Evolutionary conservation across 2,888 invertebrate genomes (phyloP), one percentile per base, ranked within the genome.

Genomic region (Tethea ocularis): DNA sequence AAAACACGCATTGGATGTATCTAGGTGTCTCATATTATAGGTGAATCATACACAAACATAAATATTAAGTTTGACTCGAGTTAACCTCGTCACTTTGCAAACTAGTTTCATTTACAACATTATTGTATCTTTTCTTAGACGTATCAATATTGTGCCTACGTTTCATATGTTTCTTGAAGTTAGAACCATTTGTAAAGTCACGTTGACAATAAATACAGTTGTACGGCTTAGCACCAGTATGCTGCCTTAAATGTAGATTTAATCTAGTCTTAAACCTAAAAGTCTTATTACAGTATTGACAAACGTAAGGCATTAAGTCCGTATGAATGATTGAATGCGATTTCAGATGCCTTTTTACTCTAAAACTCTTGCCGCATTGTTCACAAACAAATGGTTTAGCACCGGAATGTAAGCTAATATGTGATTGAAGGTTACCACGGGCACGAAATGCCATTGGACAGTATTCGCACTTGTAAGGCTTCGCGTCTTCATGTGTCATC

Each of bases 151-250:
- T 87, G 57, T 93, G 93, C 38, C 91, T 78, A 1, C 93, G 68
- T 55, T 84, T 90, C 93, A 93, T 93, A 78, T 93, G 93, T 57
- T 93, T 93, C 41, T 93, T 93, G 67, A 77, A 89, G 73, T 92
- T 93, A 0, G 92, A 93, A 0, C 93, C 92, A n/a, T 93, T 93
- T 0, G 92, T 92, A 20, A 93, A 93, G 63, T 91, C 90, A 17
- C 92, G 63, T 61, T 87, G 85, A 64, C 93, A 93, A 22, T 84
- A 86, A 0, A 85, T 60, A 79, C 93, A 93, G 17, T 78, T 83
- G 36, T 93, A 93, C 0, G 93, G 93, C 41, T 91, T 92, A 0
- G 88, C 90, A 0, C 93, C 93, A 0, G 93, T 93, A n/a, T 93
- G 93, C 51, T 92, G 93, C 10, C 93, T 71, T 52, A 92, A 64